Conservation (phyloP, 2,888 invertebrate species). For the Macrophya alboannulata region DNA sequence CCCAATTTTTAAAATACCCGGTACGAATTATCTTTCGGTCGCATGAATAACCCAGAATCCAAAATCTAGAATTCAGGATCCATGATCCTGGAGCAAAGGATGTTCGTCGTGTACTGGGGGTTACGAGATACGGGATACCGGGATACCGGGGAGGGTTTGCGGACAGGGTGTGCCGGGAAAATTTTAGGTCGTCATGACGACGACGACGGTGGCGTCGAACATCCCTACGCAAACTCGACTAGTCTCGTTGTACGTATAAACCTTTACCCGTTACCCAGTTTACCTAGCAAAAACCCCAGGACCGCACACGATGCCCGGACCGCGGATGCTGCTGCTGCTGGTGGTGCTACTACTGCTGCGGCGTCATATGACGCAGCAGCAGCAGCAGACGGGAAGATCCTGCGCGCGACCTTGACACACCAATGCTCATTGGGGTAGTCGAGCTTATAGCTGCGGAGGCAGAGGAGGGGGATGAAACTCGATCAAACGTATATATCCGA, state of each 20-base stretch:
- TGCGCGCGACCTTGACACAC: constrained; percentile 55
- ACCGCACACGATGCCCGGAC: constrained; percentile 15
- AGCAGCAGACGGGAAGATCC: constrained; percentile 37
- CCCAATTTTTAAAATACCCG: neutral
- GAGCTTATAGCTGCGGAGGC: neutral
- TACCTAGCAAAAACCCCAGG: constrained; percentile 29
- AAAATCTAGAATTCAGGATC: neutral
- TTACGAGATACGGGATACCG: neutral
- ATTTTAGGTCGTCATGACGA: constrained; percentile 49
- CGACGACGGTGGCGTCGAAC: constrained; percentile 46
- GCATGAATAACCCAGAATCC: neutral
- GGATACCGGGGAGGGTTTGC: constrained; percentile 30
- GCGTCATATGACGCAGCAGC: constrained; percentile 43
- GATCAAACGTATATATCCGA: neutral
- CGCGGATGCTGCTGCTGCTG: constrained; percentile 16
- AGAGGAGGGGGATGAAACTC: constrained; percentile 7
- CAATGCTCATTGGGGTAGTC: constrained; percentile 39
- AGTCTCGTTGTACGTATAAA: neutral
- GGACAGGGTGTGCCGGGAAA: constrained; percentile 52
- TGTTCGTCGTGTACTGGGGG: constrained; percentile 47
- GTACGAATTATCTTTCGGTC: neutral
- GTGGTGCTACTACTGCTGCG: constrained; percentile 43
- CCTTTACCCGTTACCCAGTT: too few relatives aligned
- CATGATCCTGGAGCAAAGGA: constrained; percentile 43
- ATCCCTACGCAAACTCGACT: constrained; percentile 43